Base-by-base conservation (phyloP, 2,888 invertebrate species). In the Norana najaformis region DNA sequence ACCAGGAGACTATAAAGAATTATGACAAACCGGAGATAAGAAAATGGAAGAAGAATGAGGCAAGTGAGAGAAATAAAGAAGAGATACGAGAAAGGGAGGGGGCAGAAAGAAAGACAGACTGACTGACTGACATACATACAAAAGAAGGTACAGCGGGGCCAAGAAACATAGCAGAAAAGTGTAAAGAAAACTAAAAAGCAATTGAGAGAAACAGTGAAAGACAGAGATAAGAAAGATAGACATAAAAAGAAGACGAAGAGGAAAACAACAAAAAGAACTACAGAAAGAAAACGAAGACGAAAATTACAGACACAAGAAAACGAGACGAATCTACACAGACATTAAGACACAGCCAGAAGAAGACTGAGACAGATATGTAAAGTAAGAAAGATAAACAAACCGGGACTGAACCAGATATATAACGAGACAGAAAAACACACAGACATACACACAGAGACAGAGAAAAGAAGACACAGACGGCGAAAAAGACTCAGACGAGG, bases 1-100 rank as follows among this genome's bases (percentile, higher is more conserved):
- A 88, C 38, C n/a, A 34, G 34, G 37, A 53, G 82, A 37, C 38
- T 88, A n/a, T n/a, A 16, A 90, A 90, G 85, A 88, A 90, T 88
- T 83, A 90, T 18, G 90, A 90, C 90, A 90, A 47, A 35, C n/a
- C n/a, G n/a, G 82, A 47, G 0, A 34, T 39, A 30, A 47, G 35
- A 88, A 20, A 39, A 35, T 4, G n/a, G 14, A 11, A 88, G 0
- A 35, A 38, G 14, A 13, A 88, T 18, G 20, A 88, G 23, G 18
- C 85, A 37, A 8, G 35, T 4, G 30, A 23, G 83, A 5, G 83
- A 83, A n/a, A 83, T 0, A 85, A 16, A 35, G 2, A 85, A 85
- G 85, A 85, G 11, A 83, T 14, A 36, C 13, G 85, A 16, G 85
- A 36, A 18, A 83, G 83, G 5, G 83, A 14, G 11, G 3, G 16